Evolutionary conservation across 1,140 invertebrate species (phyloP), one percentile per base, ranked within the genome.

Genomic region (Dendroctonus valens): DNA sequence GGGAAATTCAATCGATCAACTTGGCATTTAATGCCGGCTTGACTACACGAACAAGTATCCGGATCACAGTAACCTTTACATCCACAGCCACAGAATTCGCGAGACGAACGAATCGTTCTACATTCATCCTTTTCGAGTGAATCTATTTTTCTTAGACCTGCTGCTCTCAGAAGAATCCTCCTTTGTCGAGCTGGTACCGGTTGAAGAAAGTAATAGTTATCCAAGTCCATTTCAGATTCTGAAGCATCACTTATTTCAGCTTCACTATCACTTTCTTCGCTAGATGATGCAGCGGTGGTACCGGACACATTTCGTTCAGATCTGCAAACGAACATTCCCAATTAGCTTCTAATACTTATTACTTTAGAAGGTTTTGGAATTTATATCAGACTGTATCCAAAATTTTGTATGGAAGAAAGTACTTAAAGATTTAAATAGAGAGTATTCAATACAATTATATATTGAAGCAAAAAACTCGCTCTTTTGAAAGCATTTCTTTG

Each of bases 31-130:
- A 99, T 98, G 38, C 94, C 96, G 53, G 91, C 92, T 76, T 92
- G 86, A 77, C 92, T 93, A 80, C 96, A 99, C 38, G 91, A 89
- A 79, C 96, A 99, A 14, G 89, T 94, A 73, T 96, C 94, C 0
- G 96, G 96, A 82, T 97, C 93, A 83, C 96, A 99, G 73, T 91
- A 90, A 46, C 91, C 90, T 80, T 96, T 93, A 79, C 96, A 99
- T 12, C 91, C 89, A 80, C 96, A 99, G 38, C 96, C 96, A 80
- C 96, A 98, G 70, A 93, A 91, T 76, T 98, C 95, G 40, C 96
- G 83, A 11, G 95, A 97, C 11, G 89, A 87, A 50, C 96, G 84
- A 69, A 98, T 97, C 64, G 94, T 90, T 26, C 91, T 84, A 77
- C 96, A 98, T 73, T 97, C 94, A 75, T 96, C 94, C 78, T 97